Evolutionary conservation across 37 sponge, comb jelly and placozoan genomes (phyloP).

Genomic region (Theonella swinhoei): DNA sequence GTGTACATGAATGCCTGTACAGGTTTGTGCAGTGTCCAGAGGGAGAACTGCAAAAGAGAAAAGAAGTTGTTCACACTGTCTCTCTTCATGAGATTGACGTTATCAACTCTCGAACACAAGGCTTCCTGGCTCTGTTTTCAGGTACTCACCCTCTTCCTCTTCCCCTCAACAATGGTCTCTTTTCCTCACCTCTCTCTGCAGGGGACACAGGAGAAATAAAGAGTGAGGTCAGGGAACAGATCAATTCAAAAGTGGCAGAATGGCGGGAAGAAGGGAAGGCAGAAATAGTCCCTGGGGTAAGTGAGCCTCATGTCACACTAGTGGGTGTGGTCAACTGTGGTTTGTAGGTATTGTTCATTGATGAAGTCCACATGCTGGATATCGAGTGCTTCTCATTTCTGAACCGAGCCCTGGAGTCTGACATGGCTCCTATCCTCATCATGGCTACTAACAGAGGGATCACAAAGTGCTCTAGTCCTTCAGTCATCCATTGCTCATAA

Average conservation of each 20-base stretch:
- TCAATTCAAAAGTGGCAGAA: slow-evolving; percentile 95
- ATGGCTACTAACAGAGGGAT: slow-evolving; percentile 99
- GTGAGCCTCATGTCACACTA: not conserved
- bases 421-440: slow-evolving; percentile 96
- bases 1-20: slow-evolving; percentile 52
- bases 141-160: slow-evolving; percentile 37
- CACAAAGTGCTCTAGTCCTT: slow-evolving; percentile 59
- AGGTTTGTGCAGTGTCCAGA: slow-evolving; percentile 99
- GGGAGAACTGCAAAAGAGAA: slow-evolving; percentile 97
- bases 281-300: slow-evolving; percentile 96
- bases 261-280: slow-evolving; percentile 99
- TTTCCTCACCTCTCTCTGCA: slow-evolving; percentile 11
- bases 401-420: slow-evolving; percentile 95
- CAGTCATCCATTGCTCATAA: not conserved
- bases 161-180: not conserved
- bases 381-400: slow-evolving; percentile 99
- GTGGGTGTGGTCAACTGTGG: not conserved
- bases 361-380: slow-evolving; percentile 99
- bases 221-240: slow-evolving; percentile 96
- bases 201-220: slow-evolving; percentile 99
- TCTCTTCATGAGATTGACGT: slow-evolving; percentile 99
- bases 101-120: slow-evolving; percentile 96
- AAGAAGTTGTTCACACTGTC: slow-evolving; percentile 99
- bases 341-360: slow-evolving; percentile 92
- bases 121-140: slow-evolving; percentile 98